Conservation (phyloP, 2,888 invertebrate species). For the Erebia epiphron region DNA sequence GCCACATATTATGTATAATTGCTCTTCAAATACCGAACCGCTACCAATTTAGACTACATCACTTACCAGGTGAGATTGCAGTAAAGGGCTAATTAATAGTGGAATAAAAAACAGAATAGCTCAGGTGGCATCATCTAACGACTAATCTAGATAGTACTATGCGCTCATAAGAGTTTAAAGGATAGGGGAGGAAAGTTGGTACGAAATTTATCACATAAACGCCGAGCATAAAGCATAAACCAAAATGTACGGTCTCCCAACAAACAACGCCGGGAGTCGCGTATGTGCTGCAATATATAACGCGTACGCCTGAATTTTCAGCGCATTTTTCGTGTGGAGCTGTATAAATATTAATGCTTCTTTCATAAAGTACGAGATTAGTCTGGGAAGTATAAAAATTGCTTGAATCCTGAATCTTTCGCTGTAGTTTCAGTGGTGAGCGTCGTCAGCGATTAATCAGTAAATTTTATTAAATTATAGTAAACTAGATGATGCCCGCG, state of each 20-base stretch:
- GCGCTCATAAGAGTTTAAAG: not conserved
- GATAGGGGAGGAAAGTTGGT: not conserved
- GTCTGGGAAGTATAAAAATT: not conserved
- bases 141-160: not conserved
- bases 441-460: too few species aligned
- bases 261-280: not conserved
- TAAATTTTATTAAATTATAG: too few species aligned
- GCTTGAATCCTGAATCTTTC: not conserved
- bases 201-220: not conserved
- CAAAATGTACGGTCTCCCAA: not conserved
- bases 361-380: constrained; percentile 1
- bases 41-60: too few species aligned
- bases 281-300: not conserved
- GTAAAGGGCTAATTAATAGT: too few species aligned
- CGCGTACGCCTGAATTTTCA: not conserved
- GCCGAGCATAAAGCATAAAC: not conserved
- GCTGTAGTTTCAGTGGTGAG: not conserved
- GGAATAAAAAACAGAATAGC: too few species aligned
- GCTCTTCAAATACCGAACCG: too few species aligned
- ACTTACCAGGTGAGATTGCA: too few species aligned
- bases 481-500: too few species aligned
- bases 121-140: too few species aligned
- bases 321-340: constrained; percentile 7
- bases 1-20: too few species aligned
- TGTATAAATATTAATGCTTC: constrained; percentile 9